Evolutionary conservation across 1,140 invertebrate species (phyloP).

Genomic region (Neoseiulus cucumeris): DNA sequence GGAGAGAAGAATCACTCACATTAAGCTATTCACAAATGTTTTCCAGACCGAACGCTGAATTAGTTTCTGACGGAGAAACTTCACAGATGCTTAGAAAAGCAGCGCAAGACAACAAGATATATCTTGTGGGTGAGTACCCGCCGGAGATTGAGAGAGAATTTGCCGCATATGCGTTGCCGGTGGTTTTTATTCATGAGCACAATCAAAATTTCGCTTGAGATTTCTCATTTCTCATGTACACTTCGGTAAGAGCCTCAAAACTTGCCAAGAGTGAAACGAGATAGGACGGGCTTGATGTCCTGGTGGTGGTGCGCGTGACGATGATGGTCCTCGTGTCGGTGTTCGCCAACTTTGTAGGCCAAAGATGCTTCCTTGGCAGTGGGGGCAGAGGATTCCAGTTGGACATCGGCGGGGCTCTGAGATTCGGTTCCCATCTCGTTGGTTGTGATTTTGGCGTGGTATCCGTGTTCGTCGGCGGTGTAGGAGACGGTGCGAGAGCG

Average conservation of each 20-base stretch:
- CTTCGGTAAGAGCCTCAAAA: too few species aligned
- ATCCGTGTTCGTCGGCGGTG: background rate
- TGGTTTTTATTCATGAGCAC: too few species aligned
- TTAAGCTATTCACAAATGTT: too few species aligned
- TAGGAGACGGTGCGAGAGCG: background rate
- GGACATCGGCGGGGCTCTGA: background rate
- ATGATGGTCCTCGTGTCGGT: too few species aligned
- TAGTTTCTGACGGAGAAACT: background rate
- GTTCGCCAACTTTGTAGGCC: background rate
- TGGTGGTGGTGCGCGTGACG: too few species aligned
- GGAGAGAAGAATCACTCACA: too few species aligned
- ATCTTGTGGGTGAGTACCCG: background rate
- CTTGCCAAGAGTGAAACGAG: too few species aligned
- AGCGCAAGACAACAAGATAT: background rate
- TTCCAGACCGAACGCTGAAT: constrained; percentile 1
- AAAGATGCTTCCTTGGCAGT: background rate
- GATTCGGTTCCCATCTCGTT: constrained; percentile 5
- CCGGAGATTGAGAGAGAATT: background rate
- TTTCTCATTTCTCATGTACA: too few species aligned
- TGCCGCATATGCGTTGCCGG: background rate
- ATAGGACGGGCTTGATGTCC: too few species aligned
- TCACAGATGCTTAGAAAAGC: background rate
- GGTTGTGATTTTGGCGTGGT: background rate
- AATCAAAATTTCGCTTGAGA: too few species aligned
- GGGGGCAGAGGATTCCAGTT: background rate